Base-by-base conservation (phyloP, 2,113 vertebrate species). In the Esox niger region DNA sequence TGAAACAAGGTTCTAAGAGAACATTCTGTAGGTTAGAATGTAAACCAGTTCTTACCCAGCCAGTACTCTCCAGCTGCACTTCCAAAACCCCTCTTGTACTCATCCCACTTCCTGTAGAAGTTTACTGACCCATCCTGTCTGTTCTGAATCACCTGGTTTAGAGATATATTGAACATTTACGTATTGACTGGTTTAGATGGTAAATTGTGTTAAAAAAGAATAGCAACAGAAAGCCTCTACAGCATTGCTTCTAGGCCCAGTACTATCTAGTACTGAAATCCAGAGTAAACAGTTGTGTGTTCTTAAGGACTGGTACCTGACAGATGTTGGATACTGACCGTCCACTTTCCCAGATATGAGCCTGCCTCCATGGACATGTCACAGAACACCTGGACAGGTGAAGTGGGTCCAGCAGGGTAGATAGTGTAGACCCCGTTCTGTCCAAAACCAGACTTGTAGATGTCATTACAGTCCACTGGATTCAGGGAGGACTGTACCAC, bases 321-420 rank as follows among this genome's bases (percentile, higher is more conserved):
- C 35, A 38, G 10, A 38, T 1, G 15, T 38, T 43, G 35, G n/a
- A 43, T 15, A 43, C 35, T 43, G 13, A 43, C 35, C 35, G 35
- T 43, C 35, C 35, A 43, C 35, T 43, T 43, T 43, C 35, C 13
- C 17, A 4, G 35, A 43, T 17, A 17, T 17, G 35, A 10, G 17
- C 35, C 17, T 43, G 11, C 35, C 3, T n/a, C n/a, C n/a, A n/a
- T n/a, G n/a, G n/a, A 62, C 82, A 85, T 85, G 66, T 87, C 78
- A 64, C 87, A 86, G 74, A 84, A 84, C 21, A 87, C 85, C 68
- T 79, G 69, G 33, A 87, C 62, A 4, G 79, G 69, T 4, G 63
- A 74, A 6, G 73, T 68, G 3, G 66, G 33, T 6, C 75, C 81
- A 1, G 71, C 75, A 13, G 81, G 83, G 67, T 85, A 84, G 75